phyloP scores from a whole-genome alignment of 2,797 vertebrate genomes.

The Somateria mollissima region DNA sequence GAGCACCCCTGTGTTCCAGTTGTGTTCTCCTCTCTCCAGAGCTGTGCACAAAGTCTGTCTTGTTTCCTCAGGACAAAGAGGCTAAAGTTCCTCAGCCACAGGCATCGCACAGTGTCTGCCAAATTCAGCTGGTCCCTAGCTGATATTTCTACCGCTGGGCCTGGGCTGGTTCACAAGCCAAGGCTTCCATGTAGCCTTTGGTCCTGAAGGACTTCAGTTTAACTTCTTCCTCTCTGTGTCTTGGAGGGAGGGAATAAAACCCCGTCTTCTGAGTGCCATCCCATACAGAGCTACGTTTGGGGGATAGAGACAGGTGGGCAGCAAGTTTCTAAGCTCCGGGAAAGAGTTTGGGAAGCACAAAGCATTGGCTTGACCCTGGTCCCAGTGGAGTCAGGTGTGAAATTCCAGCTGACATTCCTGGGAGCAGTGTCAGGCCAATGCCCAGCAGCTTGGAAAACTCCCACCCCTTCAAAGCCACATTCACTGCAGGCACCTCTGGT shows the following conservation, averaged over 20 bases:
- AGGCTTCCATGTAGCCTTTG: neutral
- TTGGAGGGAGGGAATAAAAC: neutral
- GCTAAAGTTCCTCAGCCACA: neutral
- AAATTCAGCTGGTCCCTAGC: conserved; percentile 2
- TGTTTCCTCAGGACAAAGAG: conserved; percentile 3
- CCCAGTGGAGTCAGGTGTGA: no score
- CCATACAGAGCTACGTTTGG: neutral
- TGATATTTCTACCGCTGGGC: neutral
- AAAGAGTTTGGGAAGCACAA: neutral
- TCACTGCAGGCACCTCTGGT: neutral
- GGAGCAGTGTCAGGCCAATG: neutral
- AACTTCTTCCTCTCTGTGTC: neutral
- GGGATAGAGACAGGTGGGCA: neutral
- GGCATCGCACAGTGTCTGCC: neutral
- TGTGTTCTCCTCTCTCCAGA: neutral
- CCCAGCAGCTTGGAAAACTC: neutral
- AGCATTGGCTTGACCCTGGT: fast-evolving
- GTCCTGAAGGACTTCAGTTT: neutral
- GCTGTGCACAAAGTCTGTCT: neutral
- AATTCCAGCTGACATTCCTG: neutral
- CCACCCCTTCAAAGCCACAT: neutral
- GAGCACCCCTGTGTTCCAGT: neutral
- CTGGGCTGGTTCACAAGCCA: neutral
- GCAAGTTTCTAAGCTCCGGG: neutral
- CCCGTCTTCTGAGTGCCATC: no score